phyloP scores from a whole-genome alignment of 92 coral and sea anemone genomes.

The Meandrina meandrites region DNA sequence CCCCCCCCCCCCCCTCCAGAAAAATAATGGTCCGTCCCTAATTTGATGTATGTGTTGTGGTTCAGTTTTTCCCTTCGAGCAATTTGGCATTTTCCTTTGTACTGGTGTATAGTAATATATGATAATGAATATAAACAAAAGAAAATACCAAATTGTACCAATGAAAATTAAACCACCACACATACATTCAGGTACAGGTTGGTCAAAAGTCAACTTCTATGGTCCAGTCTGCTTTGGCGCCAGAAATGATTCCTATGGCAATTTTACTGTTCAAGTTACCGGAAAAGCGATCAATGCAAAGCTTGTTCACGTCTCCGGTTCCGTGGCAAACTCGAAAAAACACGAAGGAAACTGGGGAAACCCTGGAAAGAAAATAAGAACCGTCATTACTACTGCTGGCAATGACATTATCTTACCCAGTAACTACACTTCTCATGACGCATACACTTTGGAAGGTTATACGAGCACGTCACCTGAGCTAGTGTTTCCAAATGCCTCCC shows the following conservation, averaged over 20 bases:
- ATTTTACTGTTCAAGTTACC: neutral
- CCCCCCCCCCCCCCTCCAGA: too few species aligned
- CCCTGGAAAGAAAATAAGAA: neutral
- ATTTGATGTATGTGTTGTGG: too few species aligned
- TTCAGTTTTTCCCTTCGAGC: too few species aligned
- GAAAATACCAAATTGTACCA: too few species aligned
- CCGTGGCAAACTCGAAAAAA: neutral
- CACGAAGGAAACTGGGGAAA: slow-evolving; percentile 9
- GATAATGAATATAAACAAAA: too few species aligned
- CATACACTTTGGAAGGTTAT: slow-evolving; percentile 3
- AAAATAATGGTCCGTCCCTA: too few species aligned
- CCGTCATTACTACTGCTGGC: neutral
- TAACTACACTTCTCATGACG: neutral
- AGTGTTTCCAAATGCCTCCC: neutral
- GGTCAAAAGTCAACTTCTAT: neutral
- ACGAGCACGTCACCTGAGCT: neutral
- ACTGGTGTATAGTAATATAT: too few species aligned
- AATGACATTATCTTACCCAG: neutral
- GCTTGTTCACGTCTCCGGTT: slow-evolving; percentile 1
- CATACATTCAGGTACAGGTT: slow-evolving; percentile 2
- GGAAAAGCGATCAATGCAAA: neutral
- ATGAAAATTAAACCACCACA: too few species aligned
- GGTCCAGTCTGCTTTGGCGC: slow-evolving; percentile 13
- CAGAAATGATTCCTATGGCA: neutral
- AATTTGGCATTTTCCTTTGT: too few species aligned